phyloP scores from a whole-genome alignment of 2,113 vertebrate genomes.

The Microcebus griseorufus region DNA sequence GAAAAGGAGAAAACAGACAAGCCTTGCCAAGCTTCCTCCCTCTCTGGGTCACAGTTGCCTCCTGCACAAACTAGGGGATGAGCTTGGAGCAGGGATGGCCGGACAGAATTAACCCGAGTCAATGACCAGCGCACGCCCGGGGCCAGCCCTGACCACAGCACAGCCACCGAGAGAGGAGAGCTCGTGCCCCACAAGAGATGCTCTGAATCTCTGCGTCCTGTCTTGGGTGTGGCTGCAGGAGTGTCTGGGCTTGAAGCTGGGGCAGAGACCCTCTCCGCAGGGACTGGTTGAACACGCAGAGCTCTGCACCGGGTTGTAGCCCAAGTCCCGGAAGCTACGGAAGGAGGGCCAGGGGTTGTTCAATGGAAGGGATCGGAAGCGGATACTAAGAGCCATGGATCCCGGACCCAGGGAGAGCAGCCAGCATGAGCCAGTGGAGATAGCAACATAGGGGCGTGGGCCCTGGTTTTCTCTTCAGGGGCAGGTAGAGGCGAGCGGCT shows the following conservation, averaged over 20 bases:
- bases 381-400: not conserved
- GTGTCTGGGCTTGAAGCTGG: not conserved
- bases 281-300: not conserved
- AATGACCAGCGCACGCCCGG: fast-evolving
- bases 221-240: not conserved
- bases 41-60: not conserved
- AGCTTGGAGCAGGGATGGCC: fast-evolving
- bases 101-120: not conserved
- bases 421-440: not conserved
- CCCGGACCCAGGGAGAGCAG: not conserved
- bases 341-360: not conserved
- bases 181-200: fast-evolving
- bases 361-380: not conserved
- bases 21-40: not conserved
- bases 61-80: not conserved
- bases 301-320: not conserved
- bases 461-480: not conserved
- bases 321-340: not conserved
- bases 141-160: not conserved
- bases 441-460: too few relatives aligned
- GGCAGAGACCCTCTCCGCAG: not conserved
- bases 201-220: not conserved
- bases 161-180: not conserved
- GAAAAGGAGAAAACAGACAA: not conserved
- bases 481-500: not conserved